Evolutionary conservation across 2,113 vertebrate genomes (phyloP).

Genomic region (Eira barbara): DNA sequence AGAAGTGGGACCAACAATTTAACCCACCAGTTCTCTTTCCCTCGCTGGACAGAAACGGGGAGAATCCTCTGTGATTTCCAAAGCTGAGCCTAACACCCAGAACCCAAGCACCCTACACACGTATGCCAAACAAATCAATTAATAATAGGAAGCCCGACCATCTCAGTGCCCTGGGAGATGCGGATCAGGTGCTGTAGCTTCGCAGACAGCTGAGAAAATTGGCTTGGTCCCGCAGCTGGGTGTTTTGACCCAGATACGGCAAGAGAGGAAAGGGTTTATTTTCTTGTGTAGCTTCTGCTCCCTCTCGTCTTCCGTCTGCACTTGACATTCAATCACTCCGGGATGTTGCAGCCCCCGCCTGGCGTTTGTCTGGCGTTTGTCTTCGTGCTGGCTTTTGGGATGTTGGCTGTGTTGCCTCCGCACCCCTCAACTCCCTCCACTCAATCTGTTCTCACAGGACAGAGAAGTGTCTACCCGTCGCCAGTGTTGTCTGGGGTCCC

Average conservation of each 20-base stretch:
- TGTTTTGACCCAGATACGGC: conserved; percentile 17
- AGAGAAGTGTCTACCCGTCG: background rate
- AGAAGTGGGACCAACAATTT: background rate
- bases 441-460: conserved; percentile 26
- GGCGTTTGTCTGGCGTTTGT: background rate
- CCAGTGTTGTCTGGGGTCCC: background rate
- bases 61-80: background rate
- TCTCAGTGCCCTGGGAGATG: background rate
- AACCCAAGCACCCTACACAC: background rate
- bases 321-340: background rate
- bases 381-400: background rate
- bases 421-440: background rate
- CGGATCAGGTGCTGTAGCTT: background rate
- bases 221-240: background rate
- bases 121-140: background rate
- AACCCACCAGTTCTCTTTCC: background rate
- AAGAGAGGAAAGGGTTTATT: background rate
- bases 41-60: background rate
- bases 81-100: background rate
- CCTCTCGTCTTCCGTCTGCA: background rate
- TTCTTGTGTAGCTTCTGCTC: background rate
- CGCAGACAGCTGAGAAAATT: background rate
- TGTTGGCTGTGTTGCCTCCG: background rate
- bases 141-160: background rate
- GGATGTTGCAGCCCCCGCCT: background rate